Conservation (phyloP, 2,797 vertebrate genomes). For the Hyperoplus immaculatus region DNA sequence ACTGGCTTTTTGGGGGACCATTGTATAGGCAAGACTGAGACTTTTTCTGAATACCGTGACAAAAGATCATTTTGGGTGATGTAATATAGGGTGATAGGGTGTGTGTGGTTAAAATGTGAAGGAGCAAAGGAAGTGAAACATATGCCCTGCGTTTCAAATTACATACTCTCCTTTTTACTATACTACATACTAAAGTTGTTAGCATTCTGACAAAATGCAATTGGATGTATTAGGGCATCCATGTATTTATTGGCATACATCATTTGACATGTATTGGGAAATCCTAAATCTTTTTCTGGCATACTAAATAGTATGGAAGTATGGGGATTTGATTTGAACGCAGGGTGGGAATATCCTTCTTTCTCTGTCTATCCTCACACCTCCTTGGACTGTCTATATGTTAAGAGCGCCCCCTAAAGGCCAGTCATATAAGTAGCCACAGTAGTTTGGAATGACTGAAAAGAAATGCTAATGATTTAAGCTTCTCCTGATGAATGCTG, state of each 20-base stretch:
- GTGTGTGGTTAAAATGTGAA: constrained; percentile 9
- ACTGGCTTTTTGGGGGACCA: constrained; percentile 17
- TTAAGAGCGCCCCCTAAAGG: constrained; percentile 49
- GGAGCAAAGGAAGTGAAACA: constrained; percentile 17
- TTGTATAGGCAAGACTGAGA: constrained; percentile 42
- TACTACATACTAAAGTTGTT: no score
- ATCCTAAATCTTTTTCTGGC: no score
- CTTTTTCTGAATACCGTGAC: neutral
- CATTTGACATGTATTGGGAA: no score
- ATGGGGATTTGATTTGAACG: no score
- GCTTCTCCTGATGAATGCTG: neutral
- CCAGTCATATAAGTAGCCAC: neutral
- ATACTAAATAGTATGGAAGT: no score
- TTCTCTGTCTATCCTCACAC: neutral
- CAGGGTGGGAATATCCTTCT: constrained; percentile 3
- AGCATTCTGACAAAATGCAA: no score
- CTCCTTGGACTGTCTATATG: neutral
- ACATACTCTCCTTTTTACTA: no score
- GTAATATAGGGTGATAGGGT: no score
- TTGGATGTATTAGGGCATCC: no score
- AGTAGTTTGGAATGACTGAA: neutral
- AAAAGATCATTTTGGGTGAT: no score
- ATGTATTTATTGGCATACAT: no score
- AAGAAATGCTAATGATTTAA: neutral
- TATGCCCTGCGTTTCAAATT: neutral